Evolutionary conservation across 2,797 vertebrate species (phyloP), one percentile per base, ranked within the genome.

Genomic region (Lepilemur septentrionalis): DNA sequence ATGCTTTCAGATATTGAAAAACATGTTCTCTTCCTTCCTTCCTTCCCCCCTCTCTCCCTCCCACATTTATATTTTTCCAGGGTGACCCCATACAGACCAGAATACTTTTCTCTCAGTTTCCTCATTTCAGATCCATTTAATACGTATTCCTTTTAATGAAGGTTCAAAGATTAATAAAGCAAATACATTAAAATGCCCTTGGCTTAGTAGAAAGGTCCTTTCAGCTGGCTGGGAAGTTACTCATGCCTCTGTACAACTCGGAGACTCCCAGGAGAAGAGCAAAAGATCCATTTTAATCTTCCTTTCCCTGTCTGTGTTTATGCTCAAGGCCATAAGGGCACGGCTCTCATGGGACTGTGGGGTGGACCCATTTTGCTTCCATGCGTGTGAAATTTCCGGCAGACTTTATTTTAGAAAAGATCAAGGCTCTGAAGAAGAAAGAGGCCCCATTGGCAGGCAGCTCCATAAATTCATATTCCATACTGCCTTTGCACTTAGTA

Each of bases 351-450:
- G 92, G 96, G 88, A 86, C 2, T 32, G 23, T 48, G 15, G 43
- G 92, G 91, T 93, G 72, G 92, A 65, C 79, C 59, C 61, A 91
- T 73, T 93, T 67, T 93, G 72, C 72, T 89, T 89, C 67, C 61
- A 88, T 12, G 86, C 79, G 1, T 97, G 89, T 97, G 97, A 97
- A 97, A 89, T 96, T 97, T 97, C 96, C 10, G 1, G 91, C n/a
- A 88, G 84, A 93, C 93, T 95, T 95, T 84, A 91, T 89, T 93
- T 96, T 88, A 80, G 95, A 78, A 89, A 93, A 92, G 61, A 96
- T 96, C 89, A 94, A 93, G 91, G 65, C 81, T 91, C 93, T n/a
- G 55, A 95, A 88, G 55, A 93, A 97, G 93, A 93, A 92, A 90
- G 57, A 93, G 86, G 28, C 35, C 80, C 23, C 3, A 61, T 52